phyloP scores from a whole-genome alignment of 2,113 vertebrate genomes.

The Typhlomys cinereus region DNA sequence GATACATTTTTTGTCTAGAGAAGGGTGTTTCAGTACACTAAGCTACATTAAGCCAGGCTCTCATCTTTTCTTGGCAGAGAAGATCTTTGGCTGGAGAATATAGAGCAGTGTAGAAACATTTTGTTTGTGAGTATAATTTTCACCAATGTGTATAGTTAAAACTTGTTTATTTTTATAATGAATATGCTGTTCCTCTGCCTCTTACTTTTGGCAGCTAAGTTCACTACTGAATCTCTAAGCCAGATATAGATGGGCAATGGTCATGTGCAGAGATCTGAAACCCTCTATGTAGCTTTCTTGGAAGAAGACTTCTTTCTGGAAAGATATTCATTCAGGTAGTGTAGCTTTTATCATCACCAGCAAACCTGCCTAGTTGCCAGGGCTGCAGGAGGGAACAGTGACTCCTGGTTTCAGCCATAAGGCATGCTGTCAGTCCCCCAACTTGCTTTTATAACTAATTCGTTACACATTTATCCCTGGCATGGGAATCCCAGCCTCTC shows the following conservation, averaged over 20 bases:
- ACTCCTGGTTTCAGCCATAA: background rate
- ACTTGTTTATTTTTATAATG: background rate
- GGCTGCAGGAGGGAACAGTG: background rate
- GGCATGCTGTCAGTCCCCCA: accelerated
- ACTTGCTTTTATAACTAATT: background rate
- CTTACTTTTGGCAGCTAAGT: background rate
- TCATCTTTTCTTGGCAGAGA: background rate
- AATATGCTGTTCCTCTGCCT: background rate
- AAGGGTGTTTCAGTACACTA: background rate
- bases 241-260: background rate
- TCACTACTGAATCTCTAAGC: background rate
- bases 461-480: background rate
- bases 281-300: background rate
- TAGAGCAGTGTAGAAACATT: background rate
- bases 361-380: background rate
- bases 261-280: background rate
- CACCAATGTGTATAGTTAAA: background rate
- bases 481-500: background rate
- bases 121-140: background rate
- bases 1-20: background rate
- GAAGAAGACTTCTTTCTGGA: background rate
- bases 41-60: background rate
- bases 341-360: background rate
- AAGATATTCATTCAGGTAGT: background rate
- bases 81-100: background rate